These are phyloP conservation scores for Paratrypauchen microcephalus DNA, from an alignment of 2,797 vertebrate genomes.

Conservation along the genomic window DNA sequence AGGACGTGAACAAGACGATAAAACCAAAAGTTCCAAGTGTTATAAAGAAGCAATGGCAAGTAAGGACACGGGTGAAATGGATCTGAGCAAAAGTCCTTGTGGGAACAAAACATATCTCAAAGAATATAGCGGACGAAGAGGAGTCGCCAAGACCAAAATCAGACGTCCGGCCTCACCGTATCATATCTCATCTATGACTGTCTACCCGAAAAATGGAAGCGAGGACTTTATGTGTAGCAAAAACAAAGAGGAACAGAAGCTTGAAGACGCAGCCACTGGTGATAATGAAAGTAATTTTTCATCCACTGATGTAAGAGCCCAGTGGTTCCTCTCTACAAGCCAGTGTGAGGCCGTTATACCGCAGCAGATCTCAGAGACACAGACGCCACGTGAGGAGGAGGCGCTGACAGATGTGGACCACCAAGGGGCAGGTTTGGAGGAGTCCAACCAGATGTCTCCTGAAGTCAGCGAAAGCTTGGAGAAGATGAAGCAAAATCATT, in stretches of 20 bases:
- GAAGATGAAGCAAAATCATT: conserved; percentile 73
- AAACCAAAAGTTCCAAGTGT: conserved; percentile 18
- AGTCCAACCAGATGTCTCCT: conserved; percentile 49
- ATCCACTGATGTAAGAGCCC: conserved; percentile 63
- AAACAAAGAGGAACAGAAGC: conserved; percentile 31
- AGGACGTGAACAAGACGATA: conserved; percentile 43
- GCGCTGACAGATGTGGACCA: conserved; percentile 17
- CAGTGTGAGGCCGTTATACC: conserved; percentile 71
- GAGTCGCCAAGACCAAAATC: conserved; percentile 47
- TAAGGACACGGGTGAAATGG: conserved; percentile 42
- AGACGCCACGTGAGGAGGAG: conserved; percentile 42
- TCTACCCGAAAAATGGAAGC: conserved; percentile 61
- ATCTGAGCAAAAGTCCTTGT: conserved; percentile 31
- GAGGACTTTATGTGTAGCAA: conserved; percentile 37
- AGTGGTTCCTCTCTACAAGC: conserved; percentile 78
- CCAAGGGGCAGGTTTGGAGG: conserved; percentile 26
- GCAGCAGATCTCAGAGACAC: conserved; percentile 53
- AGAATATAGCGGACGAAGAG: conserved; percentile 42
- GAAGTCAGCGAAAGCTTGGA: conserved; percentile 63
- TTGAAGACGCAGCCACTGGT: conserved; percentile 27
- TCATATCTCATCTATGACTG: conserved; percentile 68
- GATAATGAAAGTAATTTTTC: conserved; percentile 39
- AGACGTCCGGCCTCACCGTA: conserved; percentile 60
- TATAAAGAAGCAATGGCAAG: conserved; percentile 22
- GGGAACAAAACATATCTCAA: conserved; percentile 53